Conservation (phyloP, 2,113 vertebrate genomes). For the Drymodes brunneopygia region DNA sequence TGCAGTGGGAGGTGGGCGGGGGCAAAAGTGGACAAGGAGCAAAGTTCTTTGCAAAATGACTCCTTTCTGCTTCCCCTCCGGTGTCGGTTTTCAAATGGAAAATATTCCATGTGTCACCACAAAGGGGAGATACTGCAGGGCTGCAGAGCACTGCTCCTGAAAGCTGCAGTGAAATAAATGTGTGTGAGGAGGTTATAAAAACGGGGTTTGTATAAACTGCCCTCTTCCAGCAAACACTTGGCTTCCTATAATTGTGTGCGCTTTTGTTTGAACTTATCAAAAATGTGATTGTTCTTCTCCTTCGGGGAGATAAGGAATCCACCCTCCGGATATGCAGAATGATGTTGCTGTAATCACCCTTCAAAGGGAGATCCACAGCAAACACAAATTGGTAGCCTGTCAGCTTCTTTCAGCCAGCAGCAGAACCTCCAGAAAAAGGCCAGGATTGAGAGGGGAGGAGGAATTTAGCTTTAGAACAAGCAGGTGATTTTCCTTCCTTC, state of each 20-base stretch:
- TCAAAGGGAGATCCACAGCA: slow-evolving; percentile 58
- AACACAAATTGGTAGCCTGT: slow-evolving; percentile 14
- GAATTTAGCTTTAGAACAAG: background rate
- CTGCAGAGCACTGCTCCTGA: background rate
- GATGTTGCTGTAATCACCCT: slow-evolving; percentile 47
- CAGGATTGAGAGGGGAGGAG: background rate
- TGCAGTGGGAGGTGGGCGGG: background rate
- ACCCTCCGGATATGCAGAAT: slow-evolving; percentile 56
- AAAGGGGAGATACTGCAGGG: background rate
- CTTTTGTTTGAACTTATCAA: slow-evolving; percentile 63
- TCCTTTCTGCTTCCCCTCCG: background rate
- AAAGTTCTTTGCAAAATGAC: background rate
- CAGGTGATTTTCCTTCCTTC: background rate
- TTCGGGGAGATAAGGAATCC: slow-evolving; percentile 59
- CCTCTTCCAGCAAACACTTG: slow-evolving; percentile 36
- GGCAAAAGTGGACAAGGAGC: background rate
- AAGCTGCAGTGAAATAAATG: slow-evolving; percentile 5
- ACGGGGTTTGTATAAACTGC: slow-evolving; percentile 55
- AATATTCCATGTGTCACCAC: background rate
- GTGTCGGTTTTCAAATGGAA: background rate
- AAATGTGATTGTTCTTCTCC: slow-evolving; percentile 57
- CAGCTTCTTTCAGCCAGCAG: background rate
- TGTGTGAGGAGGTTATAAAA: slow-evolving; percentile 55
- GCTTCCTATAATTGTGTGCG: slow-evolving; percentile 60
- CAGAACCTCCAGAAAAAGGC: background rate